A percentile compares a stretch with the other conserved stretches of the same genome.
Evolutionary conservation across 1,140 invertebrate genomes (phyloP).

Genomic region (Hesperophylax magnus): DNA sequence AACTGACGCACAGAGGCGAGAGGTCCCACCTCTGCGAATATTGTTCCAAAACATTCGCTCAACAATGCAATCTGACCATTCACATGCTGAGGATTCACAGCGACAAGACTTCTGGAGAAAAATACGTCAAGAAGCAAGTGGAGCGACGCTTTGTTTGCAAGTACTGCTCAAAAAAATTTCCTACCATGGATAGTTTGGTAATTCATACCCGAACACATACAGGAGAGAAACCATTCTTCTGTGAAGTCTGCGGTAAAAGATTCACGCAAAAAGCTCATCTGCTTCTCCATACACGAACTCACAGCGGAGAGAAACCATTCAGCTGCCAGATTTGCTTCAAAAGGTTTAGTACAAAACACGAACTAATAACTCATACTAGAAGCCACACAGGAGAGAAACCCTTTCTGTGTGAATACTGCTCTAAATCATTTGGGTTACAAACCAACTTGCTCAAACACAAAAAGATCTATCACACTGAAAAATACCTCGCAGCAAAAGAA

Average conservation of each 20-base stretch:
- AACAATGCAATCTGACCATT: background rate
- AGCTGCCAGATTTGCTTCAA: background rate
- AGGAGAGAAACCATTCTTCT: slow-evolving; percentile 6
- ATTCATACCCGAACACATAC: background rate
- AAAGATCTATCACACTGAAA: no score
- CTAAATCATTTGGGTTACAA: no score
- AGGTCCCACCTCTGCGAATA: background rate
- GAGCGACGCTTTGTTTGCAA: background rate
- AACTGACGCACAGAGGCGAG: background rate
- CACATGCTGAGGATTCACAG: background rate
- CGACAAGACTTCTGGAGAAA: background rate
- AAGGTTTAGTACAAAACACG: background rate
- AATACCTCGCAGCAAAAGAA: no score
- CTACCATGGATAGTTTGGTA: background rate
- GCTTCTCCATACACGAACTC: background rate
- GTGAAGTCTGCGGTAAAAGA: background rate
- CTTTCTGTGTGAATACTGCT: no score
- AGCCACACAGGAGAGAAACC: slow-evolving; percentile 22
- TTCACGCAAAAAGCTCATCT: background rate
- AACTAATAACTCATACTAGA: background rate
- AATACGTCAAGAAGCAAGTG: background rate
- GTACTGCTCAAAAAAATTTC: background rate
- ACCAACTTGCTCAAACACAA: no score
- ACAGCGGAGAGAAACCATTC: background rate
- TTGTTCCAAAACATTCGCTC: background rate